These are phyloP conservation scores for Nebria salina DNA, from an alignment of 2,888 invertebrate species.

Conservation along the genomic window DNA sequence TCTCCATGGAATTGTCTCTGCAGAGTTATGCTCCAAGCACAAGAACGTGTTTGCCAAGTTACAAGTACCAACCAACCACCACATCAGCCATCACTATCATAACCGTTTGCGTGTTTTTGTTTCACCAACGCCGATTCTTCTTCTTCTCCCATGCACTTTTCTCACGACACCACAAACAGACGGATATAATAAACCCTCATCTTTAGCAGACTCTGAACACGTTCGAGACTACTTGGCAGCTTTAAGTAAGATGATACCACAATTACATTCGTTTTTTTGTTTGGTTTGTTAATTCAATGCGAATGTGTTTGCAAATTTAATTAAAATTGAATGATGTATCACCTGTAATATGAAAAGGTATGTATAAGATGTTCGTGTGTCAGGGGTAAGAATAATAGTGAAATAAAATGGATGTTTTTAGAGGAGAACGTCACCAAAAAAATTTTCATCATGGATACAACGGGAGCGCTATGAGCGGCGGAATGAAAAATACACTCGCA, in stretches of 20 bases:
- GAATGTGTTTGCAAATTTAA: neutral
- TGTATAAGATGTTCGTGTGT: neutral
- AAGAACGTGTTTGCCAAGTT: constrained; percentile 45
- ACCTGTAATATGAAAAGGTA: neutral
- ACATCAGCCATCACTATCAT: neutral
- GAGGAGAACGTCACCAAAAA: neutral
- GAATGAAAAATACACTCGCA: constrained; percentile 45
- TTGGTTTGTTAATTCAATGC: too few relatives aligned
- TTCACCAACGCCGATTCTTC: neutral
- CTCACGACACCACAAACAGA: neutral
- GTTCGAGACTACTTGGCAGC: too few relatives aligned
- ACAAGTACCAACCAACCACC: constrained; percentile 15
- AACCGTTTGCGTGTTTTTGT: neutral
- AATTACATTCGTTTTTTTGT: too few relatives aligned
- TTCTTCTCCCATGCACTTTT: neutral
- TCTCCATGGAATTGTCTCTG: constrained; percentile 43
- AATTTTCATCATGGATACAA: neutral
- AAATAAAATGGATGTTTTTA: neutral
- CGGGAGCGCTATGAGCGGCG: neutral
- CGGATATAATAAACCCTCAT: too few relatives aligned
- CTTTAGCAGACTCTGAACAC: too few relatives aligned
- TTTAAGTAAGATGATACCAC: too few relatives aligned
- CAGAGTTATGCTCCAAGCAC: constrained; percentile 34
- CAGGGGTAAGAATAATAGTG: neutral
- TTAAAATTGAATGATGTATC: neutral